Percentiles rank a stretch among this genome's conserved stretches.
Evolutionary conservation across 2,797 vertebrate genomes (phyloP).

Genomic region (Masticophis lateralis): DNA sequence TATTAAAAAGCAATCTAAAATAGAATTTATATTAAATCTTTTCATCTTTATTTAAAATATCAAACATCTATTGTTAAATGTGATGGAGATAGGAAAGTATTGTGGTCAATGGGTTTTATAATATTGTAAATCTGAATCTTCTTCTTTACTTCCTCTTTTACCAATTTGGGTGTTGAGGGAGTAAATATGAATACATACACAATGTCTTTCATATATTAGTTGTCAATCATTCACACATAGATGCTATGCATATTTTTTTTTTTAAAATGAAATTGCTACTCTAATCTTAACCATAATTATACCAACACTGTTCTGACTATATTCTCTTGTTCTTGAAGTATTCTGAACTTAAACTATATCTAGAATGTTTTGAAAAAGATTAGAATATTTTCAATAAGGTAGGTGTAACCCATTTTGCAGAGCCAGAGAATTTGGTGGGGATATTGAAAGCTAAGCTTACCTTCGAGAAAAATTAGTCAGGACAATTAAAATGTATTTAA

Average conservation of each 20-base stretch:
- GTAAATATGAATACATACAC: background rate
- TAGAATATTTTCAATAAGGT: background rate
- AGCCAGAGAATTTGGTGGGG: background rate
- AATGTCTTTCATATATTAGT: background rate
- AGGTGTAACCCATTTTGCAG: background rate
- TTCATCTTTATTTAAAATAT: background rate
- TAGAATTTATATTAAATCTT: background rate
- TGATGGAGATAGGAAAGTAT: background rate
- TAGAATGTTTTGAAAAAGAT: background rate
- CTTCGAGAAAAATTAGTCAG: background rate
- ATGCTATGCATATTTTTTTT: background rate
- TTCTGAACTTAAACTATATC: background rate
- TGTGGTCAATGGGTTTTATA: background rate
- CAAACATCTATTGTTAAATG: background rate
- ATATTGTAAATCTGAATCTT: background rate
- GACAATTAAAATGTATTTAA: background rate
- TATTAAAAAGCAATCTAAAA: background rate
- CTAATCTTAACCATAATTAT: background rate
- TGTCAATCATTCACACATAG: background rate
- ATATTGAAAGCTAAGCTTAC: background rate
- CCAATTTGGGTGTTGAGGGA: background rate
- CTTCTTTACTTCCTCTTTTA: background rate
- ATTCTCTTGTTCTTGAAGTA: background rate
- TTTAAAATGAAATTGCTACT: background rate
- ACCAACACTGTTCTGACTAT: background rate